Base-by-base conservation (phyloP, 53 echinoderm and acorn worm species). In the Paracentrotus lividus region DNA sequence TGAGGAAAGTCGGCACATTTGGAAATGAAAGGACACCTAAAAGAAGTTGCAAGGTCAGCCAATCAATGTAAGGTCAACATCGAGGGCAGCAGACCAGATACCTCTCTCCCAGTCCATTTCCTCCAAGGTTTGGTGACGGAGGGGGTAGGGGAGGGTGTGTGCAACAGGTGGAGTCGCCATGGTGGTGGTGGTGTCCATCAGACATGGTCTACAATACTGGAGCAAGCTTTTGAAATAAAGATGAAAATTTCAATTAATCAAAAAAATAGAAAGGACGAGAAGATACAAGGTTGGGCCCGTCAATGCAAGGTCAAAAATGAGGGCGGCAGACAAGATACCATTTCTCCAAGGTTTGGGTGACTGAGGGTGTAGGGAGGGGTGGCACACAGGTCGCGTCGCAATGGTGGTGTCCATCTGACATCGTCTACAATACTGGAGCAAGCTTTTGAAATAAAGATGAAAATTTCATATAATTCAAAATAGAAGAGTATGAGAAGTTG, bases 51-150 rank as follows among this genome's bases (percentile, higher is more conserved):
- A n/a, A n/a, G n/a, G n/a, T n/a, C n/a, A n/a, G n/a, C n/a, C n/a
- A n/a, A n/a, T n/a, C n/a, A n/a, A n/a, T n/a, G n/a, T n/a, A n/a
- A 88, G 45, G 27, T 99, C 99, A 42, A 95, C 96, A 86, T 94
- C 94, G 47, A 99, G 76, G 36, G 97, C 99, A 55, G 99, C 96
- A 47, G 95, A 95, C 99, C 99, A 99, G 14, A 99, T 93, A 1
- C 99, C 99, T 40, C 99, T 93, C 85, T 99, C 99, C 95, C 97
- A 99, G 93, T 97, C 97, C 60, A 99, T 86, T 85, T 97, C 97
- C 53, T 96, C 96, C 14, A 97, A 90, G 34, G 97, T 96, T 89
- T 99, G 99, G 0, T 94, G 92, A 6, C 96, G 95, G 29, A 96
- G 92, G 12, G 94, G 94, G 12, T 60, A 58, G 0, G 84, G 44